Evolutionary conservation across 2,888 invertebrate genomes (phyloP), one percentile per base, ranked within the genome.

Genomic region (Pyrgus malvae): DNA sequence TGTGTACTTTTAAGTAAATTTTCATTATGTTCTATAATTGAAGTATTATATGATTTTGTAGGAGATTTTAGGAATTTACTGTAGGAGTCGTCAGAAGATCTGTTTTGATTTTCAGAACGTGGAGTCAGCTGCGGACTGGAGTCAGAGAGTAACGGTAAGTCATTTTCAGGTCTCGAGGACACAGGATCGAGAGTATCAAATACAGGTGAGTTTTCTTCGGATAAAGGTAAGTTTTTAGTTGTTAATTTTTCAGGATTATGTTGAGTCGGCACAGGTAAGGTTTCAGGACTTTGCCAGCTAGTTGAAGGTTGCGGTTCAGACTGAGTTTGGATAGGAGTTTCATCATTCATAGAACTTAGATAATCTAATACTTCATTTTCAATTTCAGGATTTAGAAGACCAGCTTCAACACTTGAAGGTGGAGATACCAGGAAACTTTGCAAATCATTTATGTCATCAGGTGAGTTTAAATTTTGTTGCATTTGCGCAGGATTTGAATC

Each of bases 1-100:
- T 44, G 31, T 12, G 7, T 16, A 2, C 25, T 16, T 41, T 54
- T 54, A 12, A 54, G 21, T 21, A 57, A 8, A 9, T 7, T 35
- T 33, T 54, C 45, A 16, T 54, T 57, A 14, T 53, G 44, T 44
- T 53, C 53, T 25, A 8, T 27, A n/a, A 54, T 53, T 12, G 8
- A 6, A 1, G 55, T 55, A 37, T 48, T 33, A 33, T 48, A 45
- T 3, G 48, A 29, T 16, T n/a, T 31, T 25, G 46, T 21, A 23
- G 31, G 21, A 5, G 35, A 42, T 7, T 17, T 48, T 17, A 55
- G 16, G 9, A 35, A 35, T 35, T 6, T 35, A 9, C 17, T 35
- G n/a, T 35, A 35, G 3, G 35, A 16, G 1, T 35, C 35, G 5
- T 35, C 12, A 4, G 35, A 35, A 5, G 9, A 35, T n/a, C n/a